Percentiles rank a stretch among this genome's conserved stretches.
Evolutionary conservation across 2,797 vertebrate genomes (phyloP).

Genomic region (Pseudotriccus pelzelni): DNA sequence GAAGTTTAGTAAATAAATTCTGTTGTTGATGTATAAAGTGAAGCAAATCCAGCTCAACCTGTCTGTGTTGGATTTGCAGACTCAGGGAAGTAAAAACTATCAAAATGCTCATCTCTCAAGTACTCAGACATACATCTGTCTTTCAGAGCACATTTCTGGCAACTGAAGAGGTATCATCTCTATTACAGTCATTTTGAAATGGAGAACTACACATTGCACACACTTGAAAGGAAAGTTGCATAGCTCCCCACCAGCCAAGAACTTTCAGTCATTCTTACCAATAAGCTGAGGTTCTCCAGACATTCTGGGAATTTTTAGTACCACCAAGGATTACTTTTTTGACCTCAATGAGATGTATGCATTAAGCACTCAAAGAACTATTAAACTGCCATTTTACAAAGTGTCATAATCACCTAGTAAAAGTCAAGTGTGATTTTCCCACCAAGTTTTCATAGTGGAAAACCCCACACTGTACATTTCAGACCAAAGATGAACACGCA

Average conservation of each 20-base stretch:
- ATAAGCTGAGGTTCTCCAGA: not conserved
- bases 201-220: not conserved
- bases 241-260: not conserved
- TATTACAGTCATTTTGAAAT: not conserved
- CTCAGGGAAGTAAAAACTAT: not conserved
- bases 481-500: not conserved
- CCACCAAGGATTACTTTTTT: not conserved
- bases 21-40: not conserved
- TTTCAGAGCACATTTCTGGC: not conserved
- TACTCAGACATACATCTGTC: not conserved
- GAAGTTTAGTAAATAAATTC: constrained; percentile 5
- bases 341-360: not conserved
- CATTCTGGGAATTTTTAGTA: not conserved
- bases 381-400: not conserved
- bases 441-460: not conserved
- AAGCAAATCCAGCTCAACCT: not conserved
- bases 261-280: not conserved
- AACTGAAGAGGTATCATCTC: not conserved
- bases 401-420: not conserved
- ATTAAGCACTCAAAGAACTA: not conserved
- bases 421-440: not conserved
- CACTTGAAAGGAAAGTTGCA: not conserved
- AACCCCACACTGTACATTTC: not conserved
- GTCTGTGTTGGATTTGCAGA: not conserved
- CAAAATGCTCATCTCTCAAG: not conserved